A percentile compares a stretch with the other conserved stretches of the same genome.
Evolutionary conservation across 2,113 vertebrate species (phyloP).

Genomic region (Gadus chalcogrammus): DNA sequence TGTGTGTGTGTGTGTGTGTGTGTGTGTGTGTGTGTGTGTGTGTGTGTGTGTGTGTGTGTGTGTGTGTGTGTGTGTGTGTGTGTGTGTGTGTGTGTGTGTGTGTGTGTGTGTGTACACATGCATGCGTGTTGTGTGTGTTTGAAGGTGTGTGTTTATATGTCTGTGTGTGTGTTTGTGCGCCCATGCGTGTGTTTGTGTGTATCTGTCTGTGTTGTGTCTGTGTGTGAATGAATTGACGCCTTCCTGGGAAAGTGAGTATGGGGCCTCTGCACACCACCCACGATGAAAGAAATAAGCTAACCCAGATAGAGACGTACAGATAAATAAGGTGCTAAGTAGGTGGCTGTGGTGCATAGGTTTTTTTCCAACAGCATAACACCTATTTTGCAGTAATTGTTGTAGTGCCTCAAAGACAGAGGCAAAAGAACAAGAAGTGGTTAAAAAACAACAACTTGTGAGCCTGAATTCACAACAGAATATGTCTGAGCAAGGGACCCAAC

Average conservation of each 20-base stretch:
- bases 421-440: no score
- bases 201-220: conserved; percentile 12
- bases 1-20: neutral
- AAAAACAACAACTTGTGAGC: no score
- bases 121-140: conserved; percentile 3
- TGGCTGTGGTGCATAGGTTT: no score
- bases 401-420: no score
- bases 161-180: neutral
- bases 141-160: neutral
- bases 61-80: conserved; percentile 1
- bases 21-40: conserved; percentile 2
- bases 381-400: no score
- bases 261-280: conserved; percentile 59
- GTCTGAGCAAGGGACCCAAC: no score
- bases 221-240: conserved; percentile 41
- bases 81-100: conserved; percentile 6
- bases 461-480: no score
- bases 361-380: no score
- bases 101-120: neutral
- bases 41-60: conserved; percentile 4
- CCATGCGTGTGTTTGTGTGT: conserved; percentile 17
- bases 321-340: no score
- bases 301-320: conserved; percentile 3
- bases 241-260: conserved; percentile 38
- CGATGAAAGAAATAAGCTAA: conserved; percentile 35